Evolutionary conservation across 2,888 invertebrate genomes (phyloP).

Genomic region (Pyralis farinalis): DNA sequence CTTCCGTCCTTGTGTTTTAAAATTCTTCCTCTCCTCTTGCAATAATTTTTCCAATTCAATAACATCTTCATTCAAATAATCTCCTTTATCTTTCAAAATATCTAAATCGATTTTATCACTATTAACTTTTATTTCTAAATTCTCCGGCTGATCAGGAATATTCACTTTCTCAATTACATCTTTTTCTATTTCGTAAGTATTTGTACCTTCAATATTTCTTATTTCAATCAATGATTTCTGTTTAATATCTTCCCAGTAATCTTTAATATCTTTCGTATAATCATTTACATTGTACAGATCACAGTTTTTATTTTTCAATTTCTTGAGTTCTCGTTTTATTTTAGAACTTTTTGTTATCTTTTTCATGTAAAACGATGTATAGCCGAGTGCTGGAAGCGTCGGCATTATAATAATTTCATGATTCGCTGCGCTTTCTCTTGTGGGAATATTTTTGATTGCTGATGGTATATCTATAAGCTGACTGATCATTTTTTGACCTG

Average conservation of each 20-base stretch:
- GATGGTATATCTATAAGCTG: conserved; percentile 84
- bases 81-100: conserved; percentile 2
- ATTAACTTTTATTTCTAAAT: too few species aligned
- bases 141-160: background rate
- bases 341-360: conserved; percentile 27
- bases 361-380: conserved; percentile 81
- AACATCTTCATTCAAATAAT: conserved; percentile 12
- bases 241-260: conserved; percentile 2
- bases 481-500: conserved; percentile 78
- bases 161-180: background rate
- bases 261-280: conserved; percentile 31
- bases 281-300: conserved; percentile 32
- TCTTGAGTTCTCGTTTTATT: conserved; percentile 19
- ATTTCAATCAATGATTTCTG: conserved; percentile 27
- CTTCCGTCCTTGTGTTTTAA: background rate
- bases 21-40: conserved; percentile 19
- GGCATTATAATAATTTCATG: conserved; percentile 88
- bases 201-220: conserved; percentile 21
- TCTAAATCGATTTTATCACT: background rate
- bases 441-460: conserved; percentile 76
- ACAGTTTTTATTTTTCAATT: conserved; percentile 12
- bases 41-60: conserved; percentile 31
- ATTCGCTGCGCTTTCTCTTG: conserved; percentile 82
- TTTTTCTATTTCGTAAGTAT: background rate
- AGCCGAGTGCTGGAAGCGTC: conserved; percentile 82